These are phyloP conservation scores for Philopotamus ludificatus DNA, from an alignment of 1,140 invertebrate species.

Conservation along the genomic window DNA sequence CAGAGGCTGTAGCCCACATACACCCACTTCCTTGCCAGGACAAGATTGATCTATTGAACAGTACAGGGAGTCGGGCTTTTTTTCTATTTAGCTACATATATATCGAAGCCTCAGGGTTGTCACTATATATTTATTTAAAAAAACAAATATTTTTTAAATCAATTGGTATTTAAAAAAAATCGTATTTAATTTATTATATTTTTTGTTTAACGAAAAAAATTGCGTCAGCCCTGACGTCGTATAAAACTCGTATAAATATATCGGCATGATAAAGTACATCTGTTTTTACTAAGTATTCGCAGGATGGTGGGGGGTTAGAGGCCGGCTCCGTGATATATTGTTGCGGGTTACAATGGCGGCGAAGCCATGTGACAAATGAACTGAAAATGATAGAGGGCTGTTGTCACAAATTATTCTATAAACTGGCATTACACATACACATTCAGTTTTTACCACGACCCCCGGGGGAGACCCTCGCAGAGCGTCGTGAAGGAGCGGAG, in stretches of 20 bases:
- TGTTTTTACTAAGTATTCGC: conserved; percentile 40
- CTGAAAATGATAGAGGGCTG: conserved; percentile 41
- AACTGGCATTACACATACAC: conserved; percentile 12
- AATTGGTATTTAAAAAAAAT: too few relatives aligned
- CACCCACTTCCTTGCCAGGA: conserved; percentile 25
- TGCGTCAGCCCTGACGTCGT: not conserved
- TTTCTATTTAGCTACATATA: conserved; percentile 23
- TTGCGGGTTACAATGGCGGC: conserved; percentile 32
- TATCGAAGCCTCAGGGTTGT: not conserved
- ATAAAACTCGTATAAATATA: conserved; percentile 34
- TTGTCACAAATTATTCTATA: conserved; percentile 40
- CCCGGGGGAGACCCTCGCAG: not conserved
- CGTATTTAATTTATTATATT: not conserved
- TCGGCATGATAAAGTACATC: conserved; percentile 40
- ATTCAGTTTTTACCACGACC: not conserved
- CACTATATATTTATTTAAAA: not conserved
- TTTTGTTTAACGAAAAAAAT: conserved; percentile 7
- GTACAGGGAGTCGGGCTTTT: conserved; percentile 26
- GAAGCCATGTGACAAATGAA: conserved; percentile 40
- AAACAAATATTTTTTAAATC: too few relatives aligned
- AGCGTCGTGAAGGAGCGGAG: not conserved
- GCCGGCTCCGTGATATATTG: conserved; percentile 36
- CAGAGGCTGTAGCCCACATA: conserved; percentile 25
- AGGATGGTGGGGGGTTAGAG: too few relatives aligned
- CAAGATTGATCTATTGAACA: conserved; percentile 41